These are phyloP conservation scores for Myiopsitta monachus DNA, from an alignment of 2,113 vertebrate genomes.

Conservation along the genomic window DNA sequence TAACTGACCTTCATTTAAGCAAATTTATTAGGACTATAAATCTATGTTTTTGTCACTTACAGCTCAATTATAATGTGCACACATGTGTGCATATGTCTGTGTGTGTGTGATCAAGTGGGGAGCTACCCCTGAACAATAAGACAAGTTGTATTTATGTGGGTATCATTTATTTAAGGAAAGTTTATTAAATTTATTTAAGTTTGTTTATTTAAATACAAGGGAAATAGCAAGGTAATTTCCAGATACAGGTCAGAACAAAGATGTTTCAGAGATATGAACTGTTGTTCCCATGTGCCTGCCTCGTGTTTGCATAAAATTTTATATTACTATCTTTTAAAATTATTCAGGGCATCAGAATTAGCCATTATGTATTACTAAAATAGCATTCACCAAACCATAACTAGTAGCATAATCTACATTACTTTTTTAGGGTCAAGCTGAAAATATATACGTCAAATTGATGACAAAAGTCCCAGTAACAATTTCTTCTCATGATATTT, in stretches of 20 bases:
- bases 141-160: neutral
- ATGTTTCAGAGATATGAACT: neutral
- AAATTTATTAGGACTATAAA: neutral
- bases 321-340: conserved; percentile 30
- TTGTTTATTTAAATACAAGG: neutral
- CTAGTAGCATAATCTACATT: neutral
- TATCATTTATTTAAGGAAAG: neutral
- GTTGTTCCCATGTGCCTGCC: neutral
- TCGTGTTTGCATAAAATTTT: conserved; percentile 33
- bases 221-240: neutral
- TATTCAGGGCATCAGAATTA: conserved; percentile 42
- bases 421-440: conserved; percentile 29
- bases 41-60: neutral
- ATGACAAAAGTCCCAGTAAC: conserved; percentile 41
- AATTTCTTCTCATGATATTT: conserved; percentile 62
- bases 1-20: neutral
- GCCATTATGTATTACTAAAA: conserved; percentile 67
- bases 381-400: conserved; percentile 21
- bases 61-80: neutral
- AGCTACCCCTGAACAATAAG: neutral
- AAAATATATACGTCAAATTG: conserved; percentile 49
- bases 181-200: neutral
- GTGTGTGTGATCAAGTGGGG: neutral
- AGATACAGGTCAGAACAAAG: neutral
- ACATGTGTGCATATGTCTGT: neutral